Percentiles rank a stretch among this genome's conserved stretches.
Conservation (phyloP, 1,140 invertebrate species). For the Amyelois transitella region DNA sequence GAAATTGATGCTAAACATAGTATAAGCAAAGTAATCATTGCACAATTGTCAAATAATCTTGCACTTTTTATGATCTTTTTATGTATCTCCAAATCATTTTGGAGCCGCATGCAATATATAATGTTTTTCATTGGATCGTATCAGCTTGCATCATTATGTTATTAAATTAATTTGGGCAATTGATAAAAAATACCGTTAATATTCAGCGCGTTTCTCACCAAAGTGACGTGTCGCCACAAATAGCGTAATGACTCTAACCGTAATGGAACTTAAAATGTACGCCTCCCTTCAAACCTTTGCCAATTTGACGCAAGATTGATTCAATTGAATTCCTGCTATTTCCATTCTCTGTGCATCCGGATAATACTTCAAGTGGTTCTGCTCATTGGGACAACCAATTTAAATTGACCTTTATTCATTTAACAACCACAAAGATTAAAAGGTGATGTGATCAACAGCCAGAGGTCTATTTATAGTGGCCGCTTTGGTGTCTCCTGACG, state of each 20-base stretch:
- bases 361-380: conserved; percentile 52
- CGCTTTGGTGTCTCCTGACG: conserved; percentile 58
- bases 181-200: neutral
- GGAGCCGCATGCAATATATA: too few relatives aligned
- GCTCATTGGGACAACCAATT: conserved; percentile 32
- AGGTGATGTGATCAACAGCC: conserved; percentile 14
- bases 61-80: too few relatives aligned
- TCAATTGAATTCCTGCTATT: conserved; percentile 51
- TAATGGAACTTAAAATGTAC: conserved; percentile 22
- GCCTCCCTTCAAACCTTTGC: conserved; percentile 35
- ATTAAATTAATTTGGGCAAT: neutral
- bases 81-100: too few relatives aligned
- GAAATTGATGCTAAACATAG: too few relatives aligned
- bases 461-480: conserved; percentile 42
- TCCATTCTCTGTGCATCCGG: conserved; percentile 56
- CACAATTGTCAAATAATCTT: too few relatives aligned
- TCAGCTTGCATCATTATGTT: too few relatives aligned
- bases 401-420: conserved; percentile 32
- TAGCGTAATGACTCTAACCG: conserved; percentile 15
- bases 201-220: neutral
- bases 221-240: conserved; percentile 14
- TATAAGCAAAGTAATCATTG: too few relatives aligned
- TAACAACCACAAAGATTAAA: conserved; percentile 15
- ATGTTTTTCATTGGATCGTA: too few relatives aligned
- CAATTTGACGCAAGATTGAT: conserved; percentile 65